Evolutionary conservation across 2,888 invertebrate species (phyloP).

Genomic region (Harpalus rufipes): DNA sequence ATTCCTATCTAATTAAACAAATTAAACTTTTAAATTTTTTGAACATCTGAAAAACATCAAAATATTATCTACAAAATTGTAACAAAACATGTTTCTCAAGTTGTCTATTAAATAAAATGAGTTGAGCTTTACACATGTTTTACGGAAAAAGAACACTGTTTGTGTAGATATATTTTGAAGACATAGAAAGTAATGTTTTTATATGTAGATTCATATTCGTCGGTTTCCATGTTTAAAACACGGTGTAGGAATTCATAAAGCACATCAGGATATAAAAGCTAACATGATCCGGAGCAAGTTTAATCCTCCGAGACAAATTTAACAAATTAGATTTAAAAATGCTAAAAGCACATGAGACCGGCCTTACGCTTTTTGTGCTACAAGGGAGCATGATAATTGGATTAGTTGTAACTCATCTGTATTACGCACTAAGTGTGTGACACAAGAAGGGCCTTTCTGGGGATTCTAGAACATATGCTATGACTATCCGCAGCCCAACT

Average conservation of each 20-base stretch:
- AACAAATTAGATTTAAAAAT: constrained; percentile 51
- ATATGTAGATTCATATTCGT: neutral
- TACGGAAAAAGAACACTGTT: neutral
- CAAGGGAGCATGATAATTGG: constrained; percentile 61
- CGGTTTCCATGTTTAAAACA: neutral
- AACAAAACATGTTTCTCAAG: too few relatives aligned
- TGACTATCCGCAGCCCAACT: neutral
- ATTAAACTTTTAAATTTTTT: too few relatives aligned
- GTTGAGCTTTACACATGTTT: too few relatives aligned
- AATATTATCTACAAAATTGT: too few relatives aligned
- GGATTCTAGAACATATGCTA: neutral
- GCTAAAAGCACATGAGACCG: constrained; percentile 36
- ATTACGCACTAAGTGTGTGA: constrained; percentile 20
- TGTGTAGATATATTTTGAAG: neutral
- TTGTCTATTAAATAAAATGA: too few relatives aligned
- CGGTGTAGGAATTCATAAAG: constrained; percentile 45
- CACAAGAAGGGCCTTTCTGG: neutral
- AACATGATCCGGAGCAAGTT: constrained; percentile 51
- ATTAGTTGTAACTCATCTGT: constrained; percentile 64
- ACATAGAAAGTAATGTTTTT: neutral
- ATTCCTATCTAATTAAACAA: too few relatives aligned
- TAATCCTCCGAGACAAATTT: constrained; percentile 49
- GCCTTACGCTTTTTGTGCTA: constrained; percentile 31
- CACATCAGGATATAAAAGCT: constrained; percentile 49
- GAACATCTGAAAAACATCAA: too few relatives aligned